Base-by-base conservation (phyloP, 2,797 vertebrate species). In the Hylomyscus alleni region DNA sequence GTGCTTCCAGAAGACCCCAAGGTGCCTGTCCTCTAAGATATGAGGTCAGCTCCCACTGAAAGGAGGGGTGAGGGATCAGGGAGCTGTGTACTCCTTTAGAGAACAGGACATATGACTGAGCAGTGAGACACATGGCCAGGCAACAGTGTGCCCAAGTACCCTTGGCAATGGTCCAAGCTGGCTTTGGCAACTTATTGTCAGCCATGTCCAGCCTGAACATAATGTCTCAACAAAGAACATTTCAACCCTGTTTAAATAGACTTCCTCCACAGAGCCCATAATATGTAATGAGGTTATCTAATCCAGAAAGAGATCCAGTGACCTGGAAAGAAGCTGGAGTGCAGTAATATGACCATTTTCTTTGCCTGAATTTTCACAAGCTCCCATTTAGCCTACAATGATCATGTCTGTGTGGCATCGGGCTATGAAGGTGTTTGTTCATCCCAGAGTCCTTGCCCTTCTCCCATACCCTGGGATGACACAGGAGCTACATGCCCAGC, bases 251-350 rank as follows among this genome's bases (percentile, higher is more conserved):
- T 90, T 95, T 90, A 52, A 97, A 97, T 72, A 83, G 83, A 83
- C 85, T 96, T 0, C 56, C 82, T 97, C 85, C 89, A 88, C 82
- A 93, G 85, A 96, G 81, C 87, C 75, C 84, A 92, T 90, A 94
- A 97, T 75, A 97, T 31, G 9, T 95, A 96, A 94, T 90, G 97
- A 87, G 97, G 82, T 95, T 98, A 96, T 89, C 93, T 92, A 95
- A 98, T 94, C 88, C 91, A 80, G 95, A 93, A 98, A 96, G 92
- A 31, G 98, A 97, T 94, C 77, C 75, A 96, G 47, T 58, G 54
- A 97, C 67, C 95, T 60, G 96, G 77, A 97, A 97, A 84, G 97
- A 95, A 89, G 73, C 0, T 0, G 62, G 2, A 65, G 69, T 96
- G 91, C 87, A 37, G 37, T 40, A 69, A 91, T 96, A 67, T 77